Evolutionary conservation across 1,140 invertebrate genomes (phyloP), one percentile per base, ranked within the genome.

Genomic region (Hyles vespertilio): DNA sequence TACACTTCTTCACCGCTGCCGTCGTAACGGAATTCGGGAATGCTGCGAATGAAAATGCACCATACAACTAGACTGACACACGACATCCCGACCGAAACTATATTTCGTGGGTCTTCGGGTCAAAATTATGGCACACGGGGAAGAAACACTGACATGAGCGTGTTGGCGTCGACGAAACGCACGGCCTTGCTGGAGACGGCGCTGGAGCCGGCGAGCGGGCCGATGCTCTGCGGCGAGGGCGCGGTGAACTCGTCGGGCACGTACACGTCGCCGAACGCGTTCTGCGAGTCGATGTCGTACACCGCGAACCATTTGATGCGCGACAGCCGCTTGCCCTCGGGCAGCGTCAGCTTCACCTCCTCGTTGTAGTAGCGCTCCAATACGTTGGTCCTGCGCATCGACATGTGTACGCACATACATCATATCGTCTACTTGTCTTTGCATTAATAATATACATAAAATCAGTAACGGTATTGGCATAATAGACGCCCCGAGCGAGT

Each of bases 271-370:
- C 95, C 97, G 84, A 96, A 98, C 22, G 96, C 93, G 78, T 95
- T 96, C 89, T 97, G 95, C 73, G 92, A 94, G 46, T 92, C 92
- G 7, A 98, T 89, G 89, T 98, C 97, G 79, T 97, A 98, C 32
- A 98, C 91, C 0, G 96, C 94, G 52, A 98, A 92, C 97, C 97
- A 98, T 83, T 96, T 96, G 48, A 98, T 93, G 53, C 97, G 95
- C 0, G 93, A 94, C 55, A 98, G 93, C 76, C 94, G 96, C 79
- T 97, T 97, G 22, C 93, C 93, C 61, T 98, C 96, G 0, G 97
- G 96, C 33, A 98, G 84, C 1, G 92, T 93, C 32, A 98, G 81
- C 0, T 94, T 95, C 56, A 98, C 94, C 74, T 97, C 95, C 79
- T 94, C 95, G 78, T 97, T 96, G 62, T 96, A 92, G 77, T 98